These are phyloP conservation scores for Tanytarsus gracilentus DNA, from an alignment of 2,888 invertebrate genomes.

Conservation along the genomic window DNA sequence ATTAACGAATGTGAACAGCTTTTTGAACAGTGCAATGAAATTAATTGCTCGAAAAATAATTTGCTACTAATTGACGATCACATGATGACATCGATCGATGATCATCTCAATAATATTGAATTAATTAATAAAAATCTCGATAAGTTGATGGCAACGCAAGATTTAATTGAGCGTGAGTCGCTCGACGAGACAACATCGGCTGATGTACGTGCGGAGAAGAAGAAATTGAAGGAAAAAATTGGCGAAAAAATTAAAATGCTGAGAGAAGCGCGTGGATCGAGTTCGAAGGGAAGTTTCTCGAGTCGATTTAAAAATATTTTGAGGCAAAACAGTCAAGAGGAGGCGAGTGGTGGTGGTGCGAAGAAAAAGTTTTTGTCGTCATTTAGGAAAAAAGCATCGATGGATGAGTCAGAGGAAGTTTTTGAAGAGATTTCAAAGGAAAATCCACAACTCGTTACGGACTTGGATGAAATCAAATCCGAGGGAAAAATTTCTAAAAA, in stretches of 20 bases:
- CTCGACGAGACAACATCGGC: not conserved
- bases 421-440: conserved; percentile 11
- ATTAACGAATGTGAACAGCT: conserved; percentile 6
- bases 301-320: conserved; percentile 4
- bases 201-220: not conserved
- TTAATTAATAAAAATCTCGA: conserved; percentile 40
- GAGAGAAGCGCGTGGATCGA: not conserved
- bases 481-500: not conserved
- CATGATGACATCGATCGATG: conserved; percentile 38
- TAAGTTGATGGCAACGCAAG: conserved; percentile 31
- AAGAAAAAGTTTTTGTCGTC: not conserved
- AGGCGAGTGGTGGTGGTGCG: too few species aligned
- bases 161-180: not conserved
- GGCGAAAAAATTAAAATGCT: not conserved
- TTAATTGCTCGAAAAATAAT: conserved; percentile 30
- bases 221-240: conserved; percentile 6
- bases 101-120: conserved; percentile 41
- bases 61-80: conserved; percentile 7
- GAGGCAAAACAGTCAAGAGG: too few species aligned
- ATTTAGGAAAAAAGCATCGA: not conserved
- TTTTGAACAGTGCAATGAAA: conserved; percentile 9
- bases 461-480: not conserved
- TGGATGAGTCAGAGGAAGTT: conserved; percentile 7
- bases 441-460: not conserved
- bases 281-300: not conserved